Evolutionary conservation across 2,888 invertebrate species (phyloP), one percentile per base, ranked within the genome.

Genomic region (Pandemis heparana): DNA sequence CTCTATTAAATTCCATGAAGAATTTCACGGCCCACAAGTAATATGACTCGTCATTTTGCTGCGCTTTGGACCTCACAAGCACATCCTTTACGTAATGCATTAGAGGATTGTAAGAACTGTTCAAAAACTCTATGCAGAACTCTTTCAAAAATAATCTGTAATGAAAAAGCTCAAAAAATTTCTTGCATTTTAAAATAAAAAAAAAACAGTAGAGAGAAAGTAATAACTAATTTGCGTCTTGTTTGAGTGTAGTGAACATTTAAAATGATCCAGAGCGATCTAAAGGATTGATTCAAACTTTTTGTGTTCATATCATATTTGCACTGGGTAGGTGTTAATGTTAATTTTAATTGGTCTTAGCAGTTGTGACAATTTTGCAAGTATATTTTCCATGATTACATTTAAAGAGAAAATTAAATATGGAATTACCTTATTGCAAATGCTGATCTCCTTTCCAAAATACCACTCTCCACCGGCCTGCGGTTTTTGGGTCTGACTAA

Each of bases 1-100:
- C 95, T 79, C 99, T 96, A 95, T 99, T 99, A 91, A 99, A 99
- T 90, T 98, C 98, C 98, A 99, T 99, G 90, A 99, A 99, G 94
- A 99, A 99, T 84, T 97, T 96, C 80, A 99, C 95, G 8, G 98
- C 97, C 98, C 99, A 99, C 77, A 99, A 94, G 89, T 99, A 98
- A 90, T 98, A 99, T 0, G 98, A 97, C 87, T 99, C 98, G 90
- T 99, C 99, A 87, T 98, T 96, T 70, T 96, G 96, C 85, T 97
- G 97, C 0, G 96, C 96, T 79, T 96, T 95, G 5, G 95, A 95
- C 75, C 96, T 93, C 41, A 96, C 96, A 77, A 97, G 92, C 64
- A 96, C 96, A 83, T 97, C 97, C 89, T 97, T 97, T 12, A 98
- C 97, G 87, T 97, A 96, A 83, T 96, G 96, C 97, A 99, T 99